Base-by-base conservation (phyloP, 2,888 invertebrate genomes). In the Oxycera nigricornis region DNA sequence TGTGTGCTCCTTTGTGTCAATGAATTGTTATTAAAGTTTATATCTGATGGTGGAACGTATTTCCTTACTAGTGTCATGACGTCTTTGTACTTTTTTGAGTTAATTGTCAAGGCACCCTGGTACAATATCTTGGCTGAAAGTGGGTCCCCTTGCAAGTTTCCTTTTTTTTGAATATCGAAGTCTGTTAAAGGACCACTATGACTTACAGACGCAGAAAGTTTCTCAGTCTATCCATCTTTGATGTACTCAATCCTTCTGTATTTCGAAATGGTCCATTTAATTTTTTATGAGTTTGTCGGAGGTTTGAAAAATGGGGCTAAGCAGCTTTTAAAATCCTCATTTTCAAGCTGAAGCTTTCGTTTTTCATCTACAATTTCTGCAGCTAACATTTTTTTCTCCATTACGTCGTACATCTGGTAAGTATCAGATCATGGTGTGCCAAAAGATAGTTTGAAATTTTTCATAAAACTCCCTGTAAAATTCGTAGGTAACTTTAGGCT, bases 221-320 rank as follows among this genome's bases (percentile, higher is more conserved):
- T 0, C 2, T 6, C 22, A 1, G 14, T 55, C 2, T 55, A 0
- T 1, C 55, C 55, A 1, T 55, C 0, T 55, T 55, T 55, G 1
- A 1, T 2, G 2, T 55, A 55, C 55, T 24, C 22, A 24, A n/a
- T 1, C 24, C 17, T 4, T 22, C 55, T 55, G 20, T 55, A 55
- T 1, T 55, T 55, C 7, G 55, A 20, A 55, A 22, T 55, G 14
- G 20, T 55, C 55, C 24, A 55, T 17, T 22, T 11, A 24, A 55
- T 55, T 24, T 55, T 22, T 20, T 55, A 4, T 22, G 1, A 24
- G 55, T 22, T 55, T 0, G 2, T 55, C 24, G 2, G 6, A 55
- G 55, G 20, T 61, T 61, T 31, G 26, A 31, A 61, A 61, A 61
- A 61, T 31, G 31, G 61, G 11, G 61, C 61, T 61, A 30, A 31